Evolutionary conservation across 2,888 invertebrate genomes (phyloP).

Genomic region (Latrodectus elegans): DNA sequence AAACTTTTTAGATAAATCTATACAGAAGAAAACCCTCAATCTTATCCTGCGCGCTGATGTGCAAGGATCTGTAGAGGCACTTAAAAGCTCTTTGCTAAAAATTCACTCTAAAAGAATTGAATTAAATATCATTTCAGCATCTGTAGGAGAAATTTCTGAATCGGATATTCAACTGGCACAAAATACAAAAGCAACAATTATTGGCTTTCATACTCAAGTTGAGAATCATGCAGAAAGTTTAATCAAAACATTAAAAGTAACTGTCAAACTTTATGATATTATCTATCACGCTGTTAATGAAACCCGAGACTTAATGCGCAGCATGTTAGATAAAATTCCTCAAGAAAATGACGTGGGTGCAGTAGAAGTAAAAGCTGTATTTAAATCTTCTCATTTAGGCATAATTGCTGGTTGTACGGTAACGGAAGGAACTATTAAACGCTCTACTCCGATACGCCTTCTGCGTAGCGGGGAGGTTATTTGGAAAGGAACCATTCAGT

Average conservation of each 20-base stretch:
- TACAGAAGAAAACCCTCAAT: neutral
- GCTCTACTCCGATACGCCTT: neutral
- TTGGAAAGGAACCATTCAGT: conserved; percentile 6
- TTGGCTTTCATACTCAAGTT: conserved; percentile 86
- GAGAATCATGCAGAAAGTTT: neutral
- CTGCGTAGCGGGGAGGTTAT: conserved; percentile 20
- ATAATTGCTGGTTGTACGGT: conserved; percentile 44
- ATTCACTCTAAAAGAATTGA: conserved; percentile 81
- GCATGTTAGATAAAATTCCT: conserved; percentile 18
- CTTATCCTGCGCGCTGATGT: conserved; percentile 84
- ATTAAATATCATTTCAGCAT: conserved; percentile 91
- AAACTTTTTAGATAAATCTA: conserved; percentile 8
- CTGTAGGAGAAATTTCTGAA: conserved; percentile 89
- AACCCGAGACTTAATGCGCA: neutral
- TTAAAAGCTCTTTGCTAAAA: conserved; percentile 90
- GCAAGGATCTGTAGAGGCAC: conserved; percentile 95
- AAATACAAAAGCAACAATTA: conserved; percentile 79
- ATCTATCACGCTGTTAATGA: conserved; percentile 2
- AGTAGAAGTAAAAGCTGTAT: conserved; percentile 9
- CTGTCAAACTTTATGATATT: neutral
- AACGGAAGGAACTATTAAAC: conserved; percentile 30
- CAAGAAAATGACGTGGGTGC: conserved; percentile 28
- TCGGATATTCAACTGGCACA: conserved; percentile 87
- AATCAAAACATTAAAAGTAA: neutral
- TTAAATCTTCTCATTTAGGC: conserved; percentile 28